phyloP scores from a whole-genome alignment of 1,140 invertebrate genomes.

The Zaprionus lachaisei region DNA sequence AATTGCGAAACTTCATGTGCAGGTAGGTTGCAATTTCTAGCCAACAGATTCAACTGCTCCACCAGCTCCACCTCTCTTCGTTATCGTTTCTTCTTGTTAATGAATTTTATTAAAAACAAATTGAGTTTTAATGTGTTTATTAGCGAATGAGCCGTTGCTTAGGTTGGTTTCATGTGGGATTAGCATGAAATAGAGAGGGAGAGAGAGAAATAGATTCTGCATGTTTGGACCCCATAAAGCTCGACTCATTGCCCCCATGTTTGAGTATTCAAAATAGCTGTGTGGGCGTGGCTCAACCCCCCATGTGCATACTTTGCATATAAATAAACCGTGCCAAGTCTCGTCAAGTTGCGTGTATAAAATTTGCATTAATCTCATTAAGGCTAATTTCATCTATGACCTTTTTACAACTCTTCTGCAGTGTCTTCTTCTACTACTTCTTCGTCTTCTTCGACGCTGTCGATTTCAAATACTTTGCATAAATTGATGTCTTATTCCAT shows the following conservation, averaged over 20 bases:
- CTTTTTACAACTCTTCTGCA: conserved; percentile 4
- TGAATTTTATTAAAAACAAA: conserved; percentile 64
- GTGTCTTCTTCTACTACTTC: neutral
- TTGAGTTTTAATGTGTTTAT: conserved; percentile 78
- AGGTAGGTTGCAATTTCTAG: conserved; percentile 11
- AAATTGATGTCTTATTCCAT: conserved; percentile 67
- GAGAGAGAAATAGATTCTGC: conserved; percentile 31
- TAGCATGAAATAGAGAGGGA: conserved; percentile 9
- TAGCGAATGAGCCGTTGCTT: conserved; percentile 43
- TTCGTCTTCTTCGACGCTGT: conserved; percentile 21
- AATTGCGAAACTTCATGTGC: conserved; percentile 38
- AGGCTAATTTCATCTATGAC: conserved; percentile 19
- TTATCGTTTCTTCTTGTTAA: conserved; percentile 18
- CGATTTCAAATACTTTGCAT: conserved; percentile 65
- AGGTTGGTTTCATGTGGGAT: conserved; percentile 11
- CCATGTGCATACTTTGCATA: conserved; percentile 45
- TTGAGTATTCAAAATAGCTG: conserved; percentile 28
- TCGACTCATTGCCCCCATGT: conserved; percentile 23
- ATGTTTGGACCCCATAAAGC: conserved; percentile 60
- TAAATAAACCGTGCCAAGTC: conserved; percentile 29
- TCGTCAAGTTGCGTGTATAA: conserved; percentile 24
- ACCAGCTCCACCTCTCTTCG: neutral
- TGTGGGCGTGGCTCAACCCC: conserved; percentile 42
- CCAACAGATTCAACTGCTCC: neutral
- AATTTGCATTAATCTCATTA: conserved; percentile 21